Evolutionary conservation across 2,113 vertebrate genomes (phyloP).

Genomic region (Pangasianodon hypophthalmus): DNA sequence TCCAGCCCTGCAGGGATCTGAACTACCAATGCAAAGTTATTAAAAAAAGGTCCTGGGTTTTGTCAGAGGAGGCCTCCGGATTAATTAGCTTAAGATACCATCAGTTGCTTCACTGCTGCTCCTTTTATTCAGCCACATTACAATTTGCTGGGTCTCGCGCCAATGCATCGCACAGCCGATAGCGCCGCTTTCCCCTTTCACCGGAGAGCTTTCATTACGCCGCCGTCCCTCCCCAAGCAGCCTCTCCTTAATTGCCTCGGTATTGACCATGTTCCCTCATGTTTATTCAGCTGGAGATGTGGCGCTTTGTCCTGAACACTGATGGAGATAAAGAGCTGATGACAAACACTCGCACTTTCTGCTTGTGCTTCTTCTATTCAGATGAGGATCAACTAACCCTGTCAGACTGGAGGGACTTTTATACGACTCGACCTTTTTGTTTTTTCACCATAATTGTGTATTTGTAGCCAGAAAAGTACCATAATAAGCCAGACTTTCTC

Average conservation of each 20-base stretch:
- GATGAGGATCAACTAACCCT: constrained; percentile 14
- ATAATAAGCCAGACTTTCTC: not conserved
- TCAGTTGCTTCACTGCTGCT: constrained; percentile 26
- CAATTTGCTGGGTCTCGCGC: constrained; percentile 34
- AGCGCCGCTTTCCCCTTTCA: constrained; percentile 52
- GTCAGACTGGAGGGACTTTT: not conserved
- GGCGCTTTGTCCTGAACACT: constrained; percentile 36
- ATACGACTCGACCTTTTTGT: not conserved
- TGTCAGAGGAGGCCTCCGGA: constrained; percentile 42
- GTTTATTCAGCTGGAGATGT: constrained; percentile 56
- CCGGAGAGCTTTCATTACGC: constrained; percentile 48
- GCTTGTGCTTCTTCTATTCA: not conserved
- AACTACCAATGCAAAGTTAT: constrained; percentile 18
- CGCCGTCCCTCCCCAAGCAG: constrained; percentile 18
- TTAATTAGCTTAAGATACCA: constrained; percentile 55
- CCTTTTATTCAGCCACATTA: constrained; percentile 37
- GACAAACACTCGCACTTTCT: constrained; percentile 23
- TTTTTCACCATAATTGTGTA: not conserved
- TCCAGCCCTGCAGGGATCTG: constrained; percentile 13
- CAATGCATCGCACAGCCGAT: constrained; percentile 38
- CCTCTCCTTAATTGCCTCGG: constrained; percentile 45
- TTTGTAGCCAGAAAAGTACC: not conserved
- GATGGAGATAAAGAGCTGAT: constrained; percentile 39
- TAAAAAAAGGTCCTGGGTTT: constrained; percentile 33
- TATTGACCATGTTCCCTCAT: constrained; percentile 55